Evolutionary conservation across 2,113 vertebrate species (phyloP), one percentile per base, ranked within the genome.

Genomic region (Pelvicachromis taeniatus): DNA sequence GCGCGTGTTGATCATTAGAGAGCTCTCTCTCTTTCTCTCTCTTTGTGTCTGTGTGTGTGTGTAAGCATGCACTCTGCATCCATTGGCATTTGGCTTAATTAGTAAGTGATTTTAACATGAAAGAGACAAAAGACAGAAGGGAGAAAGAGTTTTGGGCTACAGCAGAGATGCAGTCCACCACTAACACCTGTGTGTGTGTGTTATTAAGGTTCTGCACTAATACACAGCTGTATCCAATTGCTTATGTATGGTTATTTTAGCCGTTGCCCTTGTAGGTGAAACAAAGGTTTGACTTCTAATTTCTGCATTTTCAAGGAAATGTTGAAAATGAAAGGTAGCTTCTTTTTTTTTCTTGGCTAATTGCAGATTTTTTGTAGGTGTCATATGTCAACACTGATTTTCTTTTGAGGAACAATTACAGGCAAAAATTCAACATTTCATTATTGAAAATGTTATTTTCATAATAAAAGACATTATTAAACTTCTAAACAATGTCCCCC

Each of bases 51-150:
- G 33, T 40, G 5, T 63, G 61, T 83, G 73, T 87, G 88, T 89
- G 70, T 2, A 80, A 83, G 85, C 75, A 84, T 91, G 85, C 84
- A 80, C 85, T 82, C 78, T 87, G 81, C 79, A 86, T 90, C 88
- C 90, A 90, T 81, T 88, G 92, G 91, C 88, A 94, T 95, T 95
- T 94, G 92, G 90, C 83, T 92, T 93, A 90, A 94, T 95, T 93
- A 92, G 86, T 68, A 61, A 89, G 83, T 4, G 17, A 78, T 93
- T 93, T 91, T 91, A 91, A 89, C 85, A 91, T 88, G 82, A 93
- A 91, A 87, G 82, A 89, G 77, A 87, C 88, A 89, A 88, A 91
- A 90, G 91, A 91, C 78, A 90, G 89, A 87, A 86, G 88, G 87
- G 85, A 81, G 81, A 77, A 77, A 12, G 42, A 9, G 1, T 59